Evolutionary conservation across 2,888 invertebrate species (phyloP).

Genomic region (Heliconius sara): DNA sequence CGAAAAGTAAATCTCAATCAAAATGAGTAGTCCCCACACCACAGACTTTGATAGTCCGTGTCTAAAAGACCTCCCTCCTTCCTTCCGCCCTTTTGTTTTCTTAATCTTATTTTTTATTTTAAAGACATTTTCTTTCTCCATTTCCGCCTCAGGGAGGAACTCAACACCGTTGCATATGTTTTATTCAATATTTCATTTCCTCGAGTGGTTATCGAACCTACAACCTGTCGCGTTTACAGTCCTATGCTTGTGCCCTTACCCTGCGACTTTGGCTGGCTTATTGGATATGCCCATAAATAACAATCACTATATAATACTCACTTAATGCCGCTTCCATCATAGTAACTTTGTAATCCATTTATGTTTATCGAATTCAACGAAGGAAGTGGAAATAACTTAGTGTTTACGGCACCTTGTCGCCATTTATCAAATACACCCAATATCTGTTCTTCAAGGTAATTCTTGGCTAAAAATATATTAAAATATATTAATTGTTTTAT

Average conservation of each 20-base stretch:
- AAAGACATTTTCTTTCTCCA: too few species aligned
- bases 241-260: too few species aligned
- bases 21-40: too few species aligned
- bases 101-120: background rate
- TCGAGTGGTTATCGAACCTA: too few species aligned
- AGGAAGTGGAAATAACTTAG: conserved; percentile 49
- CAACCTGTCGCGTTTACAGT: too few species aligned
- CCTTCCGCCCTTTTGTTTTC: background rate
- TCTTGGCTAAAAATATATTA: conserved; percentile 44
- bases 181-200: too few species aligned
- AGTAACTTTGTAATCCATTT: conserved; percentile 45
- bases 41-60: too few species aligned
- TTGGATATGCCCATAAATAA: background rate
- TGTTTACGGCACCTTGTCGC: conserved; percentile 47
- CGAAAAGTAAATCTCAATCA: too few species aligned
- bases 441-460: conserved; percentile 48
- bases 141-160: too few species aligned
- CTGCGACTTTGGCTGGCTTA: background rate
- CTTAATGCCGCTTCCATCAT: conserved; percentile 50
- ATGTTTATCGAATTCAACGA: conserved; percentile 46
- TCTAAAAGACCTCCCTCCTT: too few species aligned
- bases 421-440: conserved; percentile 48
- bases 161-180: too few species aligned
- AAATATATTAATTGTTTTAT: too few species aligned
- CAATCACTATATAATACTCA: conserved; percentile 33